These are phyloP conservation scores for Ceyx erithaca DNA, from an alignment of 2,797 vertebrate genomes.

Conservation along the genomic window DNA sequence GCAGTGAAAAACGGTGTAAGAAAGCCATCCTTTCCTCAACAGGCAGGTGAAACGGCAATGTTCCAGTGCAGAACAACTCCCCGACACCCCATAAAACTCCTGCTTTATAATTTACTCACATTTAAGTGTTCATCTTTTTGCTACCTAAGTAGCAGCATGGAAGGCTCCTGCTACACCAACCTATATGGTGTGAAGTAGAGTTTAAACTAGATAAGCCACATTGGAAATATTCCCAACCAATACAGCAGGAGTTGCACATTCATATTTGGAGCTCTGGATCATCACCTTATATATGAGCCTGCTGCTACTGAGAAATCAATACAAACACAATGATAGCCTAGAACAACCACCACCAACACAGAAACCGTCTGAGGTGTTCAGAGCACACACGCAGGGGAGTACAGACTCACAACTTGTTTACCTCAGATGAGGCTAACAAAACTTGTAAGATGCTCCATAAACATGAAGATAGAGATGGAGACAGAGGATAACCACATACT, in stretches of 20 bases:
- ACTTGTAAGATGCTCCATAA: background rate
- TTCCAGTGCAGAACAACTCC: background rate
- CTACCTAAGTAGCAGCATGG: background rate
- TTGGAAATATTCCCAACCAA: background rate
- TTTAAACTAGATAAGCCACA: background rate
- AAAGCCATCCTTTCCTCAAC: background rate
- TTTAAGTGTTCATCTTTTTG: background rate
- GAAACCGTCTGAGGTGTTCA: background rate
- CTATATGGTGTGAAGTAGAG: accelerated
- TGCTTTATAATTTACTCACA: background rate
- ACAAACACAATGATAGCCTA: accelerated
- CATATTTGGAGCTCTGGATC: background rate
- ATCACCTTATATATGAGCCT: background rate
- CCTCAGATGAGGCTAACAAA: background rate
- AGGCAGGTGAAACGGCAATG: background rate
- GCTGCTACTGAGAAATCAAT: background rate
- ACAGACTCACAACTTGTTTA: background rate
- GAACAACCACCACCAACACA: background rate
- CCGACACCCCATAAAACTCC: background rate
- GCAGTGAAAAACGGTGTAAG: background rate
- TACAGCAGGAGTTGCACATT: background rate
- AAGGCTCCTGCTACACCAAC: background rate
- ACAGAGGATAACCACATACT: background rate
- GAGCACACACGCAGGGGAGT: accelerated
- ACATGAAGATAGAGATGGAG: background rate